Conservation (phyloP, 1,140 invertebrate genomes). For the Galleria mellonella region DNA sequence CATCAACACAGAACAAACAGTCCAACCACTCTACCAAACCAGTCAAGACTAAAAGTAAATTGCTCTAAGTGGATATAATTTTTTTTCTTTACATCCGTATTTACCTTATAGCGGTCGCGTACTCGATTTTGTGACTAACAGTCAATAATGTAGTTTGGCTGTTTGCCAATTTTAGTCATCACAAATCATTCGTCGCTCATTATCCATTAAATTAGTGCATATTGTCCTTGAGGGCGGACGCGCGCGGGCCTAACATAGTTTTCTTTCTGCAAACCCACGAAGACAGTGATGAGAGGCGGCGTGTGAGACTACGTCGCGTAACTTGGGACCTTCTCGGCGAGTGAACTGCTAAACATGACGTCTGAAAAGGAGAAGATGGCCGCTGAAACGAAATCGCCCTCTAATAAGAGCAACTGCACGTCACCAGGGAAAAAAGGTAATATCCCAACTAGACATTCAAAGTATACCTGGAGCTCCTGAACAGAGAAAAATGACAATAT, state of each 20-base stretch:
- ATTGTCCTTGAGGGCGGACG: conserved; percentile 32
- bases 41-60: background rate
- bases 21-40: background rate
- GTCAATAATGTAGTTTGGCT: conserved; percentile 44
- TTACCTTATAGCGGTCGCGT: conserved; percentile 13
- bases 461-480: too few species aligned
- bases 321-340: conserved; percentile 24
- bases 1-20: conserved; percentile 1
- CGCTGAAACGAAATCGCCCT: conserved; percentile 56
- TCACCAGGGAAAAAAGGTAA: conserved; percentile 70
- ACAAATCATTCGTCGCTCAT: conserved; percentile 42
- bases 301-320: conserved; percentile 19
- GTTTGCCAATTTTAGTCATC: conserved; percentile 51
- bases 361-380: conserved; percentile 68
- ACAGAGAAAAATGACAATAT: too few species aligned
- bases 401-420: conserved; percentile 65
- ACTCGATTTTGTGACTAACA: conserved; percentile 32
- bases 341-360: conserved; percentile 41
- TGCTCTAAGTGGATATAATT: too few species aligned
- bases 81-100: conserved; percentile 17
- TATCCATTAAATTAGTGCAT: conserved; percentile 34
- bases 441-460: too few species aligned
- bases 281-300: conserved; percentile 43
- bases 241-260: conserved; percentile 22
- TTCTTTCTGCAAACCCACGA: conserved; percentile 11